A percentile compares a stretch with the other conserved stretches of the same genome.
phyloP scores from a whole-genome alignment of 2,113 vertebrate genomes.

The Pogona vitticeps region DNA sequence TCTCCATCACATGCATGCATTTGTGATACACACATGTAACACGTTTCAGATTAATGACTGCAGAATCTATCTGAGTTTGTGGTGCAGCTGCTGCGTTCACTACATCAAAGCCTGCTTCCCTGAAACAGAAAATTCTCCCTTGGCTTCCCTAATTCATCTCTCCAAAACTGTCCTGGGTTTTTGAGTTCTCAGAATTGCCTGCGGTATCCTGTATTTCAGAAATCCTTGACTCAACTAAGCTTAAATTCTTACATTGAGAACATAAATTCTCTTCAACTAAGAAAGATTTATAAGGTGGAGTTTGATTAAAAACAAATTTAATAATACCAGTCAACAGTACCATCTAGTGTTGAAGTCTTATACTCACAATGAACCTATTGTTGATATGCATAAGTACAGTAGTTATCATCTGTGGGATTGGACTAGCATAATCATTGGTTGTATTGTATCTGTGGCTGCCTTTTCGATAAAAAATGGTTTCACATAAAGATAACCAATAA shows the following conservation, averaged over 20 bases:
- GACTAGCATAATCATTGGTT: background rate
- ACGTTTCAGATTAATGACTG: too few relatives aligned
- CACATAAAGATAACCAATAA: background rate
- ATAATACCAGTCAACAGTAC: constrained; percentile 41
- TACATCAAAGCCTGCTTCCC: background rate
- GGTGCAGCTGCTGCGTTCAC: background rate
- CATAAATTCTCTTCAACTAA: background rate
- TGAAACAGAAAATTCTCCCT: background rate
- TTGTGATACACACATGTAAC: too few relatives aligned
- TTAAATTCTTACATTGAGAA: background rate
- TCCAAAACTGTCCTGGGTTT: background rate
- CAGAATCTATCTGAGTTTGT: too few relatives aligned
- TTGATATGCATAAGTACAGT: too few relatives aligned
- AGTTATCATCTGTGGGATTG: background rate
- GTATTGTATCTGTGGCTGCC: background rate
- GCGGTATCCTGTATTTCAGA: too few relatives aligned
- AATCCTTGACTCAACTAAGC: background rate
- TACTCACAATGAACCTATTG: background rate
- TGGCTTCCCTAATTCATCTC: too few relatives aligned
- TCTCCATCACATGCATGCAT: too few relatives aligned
- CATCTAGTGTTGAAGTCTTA: constrained; percentile 49
- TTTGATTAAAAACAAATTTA: background rate
- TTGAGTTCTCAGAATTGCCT: background rate
- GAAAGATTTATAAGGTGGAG: fast-evolving
- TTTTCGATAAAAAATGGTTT: background rate